Base-by-base conservation (phyloP, 2,797 vertebrate genomes). In the Myiotriccus ornatus region DNA sequence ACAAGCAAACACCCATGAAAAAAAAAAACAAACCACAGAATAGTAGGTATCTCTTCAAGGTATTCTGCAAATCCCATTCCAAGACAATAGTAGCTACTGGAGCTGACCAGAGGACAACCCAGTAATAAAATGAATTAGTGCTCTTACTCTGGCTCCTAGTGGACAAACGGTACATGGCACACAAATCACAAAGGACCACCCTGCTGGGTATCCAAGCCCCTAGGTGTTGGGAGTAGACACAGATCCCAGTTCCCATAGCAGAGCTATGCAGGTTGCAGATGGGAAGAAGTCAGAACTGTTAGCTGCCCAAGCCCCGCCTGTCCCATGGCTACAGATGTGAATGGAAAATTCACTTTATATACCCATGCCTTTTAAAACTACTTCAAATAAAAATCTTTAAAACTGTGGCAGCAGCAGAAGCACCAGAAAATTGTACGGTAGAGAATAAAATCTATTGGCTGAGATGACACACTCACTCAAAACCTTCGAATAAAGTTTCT, bases 61-160 rank as follows among this genome's bases (percentile, higher is more conserved):
- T 30, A 9, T 73, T 89, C 32, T 76, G 30, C 67, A 65, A 77
- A 81, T 82, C 67, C 13, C 47, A 34, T 79, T 83, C 47, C 37
- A 62, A 63, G 63, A 76, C 75, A 84, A 60, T 1, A 74, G 55
- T 10, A 92, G 84, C 81, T 75, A 8, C 43, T 52, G 80, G 23
- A 75, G 25, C 63, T 60, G 50, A 69, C 43, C 32, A 87, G 70
- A 82, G 56, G 46, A 64, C 37, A 89, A 46, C 21, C 32, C 56
- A 55, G 39, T 2, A 84, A 35, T 28, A 46, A 80, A 47, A 59
- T 10, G 44, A 78, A 68, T 85, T 46, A 64, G 60, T 44, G 84
- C 69, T 94, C 90, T 84, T 71, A 52, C 82, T 92, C 88, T 94
- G 82, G 81, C 78, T 97, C 90, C 89, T 94, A 92, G 94, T 85